These are phyloP conservation scores for Pavo muticus DNA, from an alignment of 2,113 vertebrate genomes.

Conservation along the genomic window DNA sequence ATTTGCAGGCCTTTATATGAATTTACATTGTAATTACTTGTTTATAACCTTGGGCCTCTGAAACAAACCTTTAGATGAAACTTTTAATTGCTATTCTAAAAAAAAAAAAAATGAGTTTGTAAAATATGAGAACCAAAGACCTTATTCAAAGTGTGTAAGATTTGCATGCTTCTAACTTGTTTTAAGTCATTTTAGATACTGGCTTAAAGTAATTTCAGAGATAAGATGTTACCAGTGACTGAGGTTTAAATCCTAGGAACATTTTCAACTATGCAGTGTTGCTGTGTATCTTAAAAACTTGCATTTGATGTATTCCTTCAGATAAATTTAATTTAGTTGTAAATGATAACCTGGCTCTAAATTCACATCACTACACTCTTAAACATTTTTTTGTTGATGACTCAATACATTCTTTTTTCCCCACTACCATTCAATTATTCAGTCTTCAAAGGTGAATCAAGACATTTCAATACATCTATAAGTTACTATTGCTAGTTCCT, in stretches of 20 bases:
- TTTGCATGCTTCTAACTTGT: background rate
- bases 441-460: background rate
- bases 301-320: background rate
- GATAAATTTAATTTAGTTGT: background rate
- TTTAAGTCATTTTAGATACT: background rate
- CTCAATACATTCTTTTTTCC: background rate
- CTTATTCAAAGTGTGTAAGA: background rate
- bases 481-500: background rate
- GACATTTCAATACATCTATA: background rate
- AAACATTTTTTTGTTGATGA: background rate
- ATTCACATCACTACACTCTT: background rate
- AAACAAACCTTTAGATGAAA: background rate
- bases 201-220: background rate
- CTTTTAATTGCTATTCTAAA: background rate
- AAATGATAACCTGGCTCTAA: background rate
- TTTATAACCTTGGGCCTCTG: constrained; percentile 9
- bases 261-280: background rate
- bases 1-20: background rate
- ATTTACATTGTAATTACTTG: background rate
- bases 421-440: background rate
- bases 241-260: background rate
- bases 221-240: background rate
- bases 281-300: background rate
- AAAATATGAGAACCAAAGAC: background rate
- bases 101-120: background rate